These are phyloP conservation scores for Diorhabda elongata DNA, from an alignment of 1,140 invertebrate species.

Conservation along the genomic window DNA sequence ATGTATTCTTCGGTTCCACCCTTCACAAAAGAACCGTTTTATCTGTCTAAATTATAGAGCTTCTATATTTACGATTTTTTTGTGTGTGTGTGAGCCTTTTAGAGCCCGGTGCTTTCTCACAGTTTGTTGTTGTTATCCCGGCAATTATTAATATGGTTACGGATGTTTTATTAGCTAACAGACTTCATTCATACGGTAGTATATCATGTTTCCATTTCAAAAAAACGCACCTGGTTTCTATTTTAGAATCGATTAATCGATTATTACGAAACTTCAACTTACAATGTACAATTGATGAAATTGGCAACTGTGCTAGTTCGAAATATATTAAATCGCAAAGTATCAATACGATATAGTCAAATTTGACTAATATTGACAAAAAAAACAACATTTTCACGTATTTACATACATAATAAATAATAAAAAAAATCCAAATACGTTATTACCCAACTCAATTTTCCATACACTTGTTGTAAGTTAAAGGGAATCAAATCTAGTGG, in stretches of 20 bases:
- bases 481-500: no score
- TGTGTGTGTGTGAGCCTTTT: not conserved
- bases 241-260: not conserved
- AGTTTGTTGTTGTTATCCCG: conserved; percentile 2
- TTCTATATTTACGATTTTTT: not conserved
- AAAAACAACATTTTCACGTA: no score
- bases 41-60: conserved; percentile 1
- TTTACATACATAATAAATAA: no score
- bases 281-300: no score
- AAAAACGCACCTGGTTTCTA: not conserved
- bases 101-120: not conserved
- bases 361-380: no score
- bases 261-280: not conserved
- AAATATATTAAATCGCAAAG: no score
- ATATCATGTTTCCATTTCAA: not conserved
- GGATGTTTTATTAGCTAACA: not conserved
- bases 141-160: conserved; percentile 1
- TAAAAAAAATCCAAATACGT: no score
- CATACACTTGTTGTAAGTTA: no score
- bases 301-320: no score
- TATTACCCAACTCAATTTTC: no score
- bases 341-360: no score
- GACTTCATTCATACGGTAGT: not conserved
- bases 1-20: not conserved
- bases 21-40: not conserved